Conservation (phyloP, 2,113 vertebrate genomes). For the Catharus bicknelli region DNA sequence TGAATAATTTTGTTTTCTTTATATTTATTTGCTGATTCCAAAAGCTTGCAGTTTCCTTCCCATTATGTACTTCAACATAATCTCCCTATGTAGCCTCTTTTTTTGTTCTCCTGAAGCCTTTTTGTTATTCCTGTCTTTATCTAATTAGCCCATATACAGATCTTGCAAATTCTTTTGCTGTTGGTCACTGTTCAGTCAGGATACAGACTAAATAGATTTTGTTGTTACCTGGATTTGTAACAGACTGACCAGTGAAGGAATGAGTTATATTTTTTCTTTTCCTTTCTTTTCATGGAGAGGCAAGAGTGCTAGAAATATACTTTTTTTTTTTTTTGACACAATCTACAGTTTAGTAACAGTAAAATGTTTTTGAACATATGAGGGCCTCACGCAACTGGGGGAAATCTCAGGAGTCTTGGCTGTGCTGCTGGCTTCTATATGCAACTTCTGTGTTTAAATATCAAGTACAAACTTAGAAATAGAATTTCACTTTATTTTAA, state of each 20-base stretch:
- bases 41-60: constrained; percentile 8
- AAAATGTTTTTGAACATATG: neutral
- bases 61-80: neutral
- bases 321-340: neutral
- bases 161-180: constrained; percentile 19
- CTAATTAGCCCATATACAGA: neutral
- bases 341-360: neutral
- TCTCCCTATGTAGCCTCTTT: neutral
- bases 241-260: neutral
- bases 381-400: neutral
- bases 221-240: neutral
- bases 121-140: neutral
- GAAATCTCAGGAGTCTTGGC: neutral
- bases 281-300: neutral
- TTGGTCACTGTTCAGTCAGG: neutral
- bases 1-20: constrained; percentile 4
- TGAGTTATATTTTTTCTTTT: neutral
- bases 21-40: neutral
- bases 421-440: neutral
- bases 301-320: neutral
- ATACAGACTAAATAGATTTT: neutral
- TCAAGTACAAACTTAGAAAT: neutral
- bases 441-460: constrained; percentile 13
- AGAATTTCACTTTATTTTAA: neutral
- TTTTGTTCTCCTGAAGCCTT: neutral